Base-by-base conservation (phyloP, 2,888 invertebrate species). In the Chloromyia formosa region DNA sequence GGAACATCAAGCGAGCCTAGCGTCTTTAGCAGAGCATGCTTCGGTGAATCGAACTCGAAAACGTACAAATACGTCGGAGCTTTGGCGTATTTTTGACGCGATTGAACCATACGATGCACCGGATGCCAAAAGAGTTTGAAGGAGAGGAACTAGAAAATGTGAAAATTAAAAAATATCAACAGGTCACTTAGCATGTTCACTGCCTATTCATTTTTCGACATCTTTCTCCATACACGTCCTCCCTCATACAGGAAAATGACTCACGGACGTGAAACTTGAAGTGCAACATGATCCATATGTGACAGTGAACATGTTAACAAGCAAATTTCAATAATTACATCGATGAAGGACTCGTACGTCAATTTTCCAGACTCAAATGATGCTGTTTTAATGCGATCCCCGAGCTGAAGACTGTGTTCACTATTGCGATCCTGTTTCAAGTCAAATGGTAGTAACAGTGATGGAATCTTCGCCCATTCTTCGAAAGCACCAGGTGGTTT, bases 71-170 rank as follows among this genome's bases (percentile, higher is more conserved):
- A 85, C 2, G 85, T 85, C 16, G 83, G 80, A 0, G 82, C 82
- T 18, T 71, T 78, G 5, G 80, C 79, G 74, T 84, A 76, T 60
- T 82, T 77, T 0, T 79, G 75, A 0, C 85, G 81, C 5, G 84
- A 83, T 14, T 82, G 78, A 14, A 77, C 18, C 0, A 84, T 83
- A 14, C 85, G 80, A 75, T 85, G 84, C 23, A 85, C 83, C 74
- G 82, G 82, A 75, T 84, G 85, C 85, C 84, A 85, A 74, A 85
- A 85, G 49, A 80, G 82, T 80, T 84, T 85, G 71, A 84, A 84
- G 0, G 84, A 82, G 75, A 83, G 82, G 20, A 85, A 79, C 85
- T 85, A 27, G 18, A 74, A 72, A 49, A 49, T 42, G 12, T 42
- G 5, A 12, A 42, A 42, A 42, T 42, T 42, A 42, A 42, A 42